A percentile compares a stretch with the other conserved stretches of the same genome.
Conservation (phyloP, 2,113 vertebrate genomes). For the Channa argus region DNA sequence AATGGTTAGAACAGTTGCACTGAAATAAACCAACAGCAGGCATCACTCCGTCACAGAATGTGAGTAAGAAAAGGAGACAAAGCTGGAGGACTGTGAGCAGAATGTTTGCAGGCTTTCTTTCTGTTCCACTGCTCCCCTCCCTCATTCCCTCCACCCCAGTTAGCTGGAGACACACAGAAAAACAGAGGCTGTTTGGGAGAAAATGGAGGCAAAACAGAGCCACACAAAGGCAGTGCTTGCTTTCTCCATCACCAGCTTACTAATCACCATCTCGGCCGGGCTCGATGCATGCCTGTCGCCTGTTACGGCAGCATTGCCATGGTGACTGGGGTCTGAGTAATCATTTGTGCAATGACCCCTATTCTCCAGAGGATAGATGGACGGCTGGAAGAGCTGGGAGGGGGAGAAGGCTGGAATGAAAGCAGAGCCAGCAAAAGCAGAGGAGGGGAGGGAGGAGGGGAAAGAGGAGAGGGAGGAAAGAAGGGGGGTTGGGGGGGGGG, state of each 20-base stretch:
- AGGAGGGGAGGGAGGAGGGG: slow-evolving; percentile 45
- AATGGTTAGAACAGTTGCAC: neutral
- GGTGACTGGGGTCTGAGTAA: slow-evolving; percentile 96
- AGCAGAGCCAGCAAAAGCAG: slow-evolving; percentile 62
- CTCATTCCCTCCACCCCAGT: slow-evolving; percentile 64
- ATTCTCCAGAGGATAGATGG: slow-evolving; percentile 89
- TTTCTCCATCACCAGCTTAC: slow-evolving; percentile 85
- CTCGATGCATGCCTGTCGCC: slow-evolving; percentile 89
- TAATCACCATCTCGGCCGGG: slow-evolving; percentile 91
- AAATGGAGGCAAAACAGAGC: slow-evolving; percentile 71
- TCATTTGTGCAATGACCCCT: slow-evolving; percentile 98
- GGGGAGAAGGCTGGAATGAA: slow-evolving; percentile 62
- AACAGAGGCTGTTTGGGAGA: slow-evolving; percentile 52
- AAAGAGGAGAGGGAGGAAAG: slow-evolving; percentile 29
- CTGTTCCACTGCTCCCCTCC: slow-evolving; percentile 54
- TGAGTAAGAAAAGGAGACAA: slow-evolving; percentile 68
- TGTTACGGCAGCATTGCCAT: slow-evolving; percentile 92
- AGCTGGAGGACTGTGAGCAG: slow-evolving; percentile 72
- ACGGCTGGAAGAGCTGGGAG: slow-evolving; percentile 50
- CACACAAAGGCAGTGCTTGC: slow-evolving; percentile 84
- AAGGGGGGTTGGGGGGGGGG: slow-evolving; percentile 12
- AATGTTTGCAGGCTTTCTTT: slow-evolving; percentile 68
- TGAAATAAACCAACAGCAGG: slow-evolving; percentile 53
- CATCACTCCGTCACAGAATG: slow-evolving; percentile 68
- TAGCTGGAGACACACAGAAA: slow-evolving; percentile 71